Base-by-base conservation (phyloP, 2,888 invertebrate genomes). In the Xestobium rufovillosum region DNA sequence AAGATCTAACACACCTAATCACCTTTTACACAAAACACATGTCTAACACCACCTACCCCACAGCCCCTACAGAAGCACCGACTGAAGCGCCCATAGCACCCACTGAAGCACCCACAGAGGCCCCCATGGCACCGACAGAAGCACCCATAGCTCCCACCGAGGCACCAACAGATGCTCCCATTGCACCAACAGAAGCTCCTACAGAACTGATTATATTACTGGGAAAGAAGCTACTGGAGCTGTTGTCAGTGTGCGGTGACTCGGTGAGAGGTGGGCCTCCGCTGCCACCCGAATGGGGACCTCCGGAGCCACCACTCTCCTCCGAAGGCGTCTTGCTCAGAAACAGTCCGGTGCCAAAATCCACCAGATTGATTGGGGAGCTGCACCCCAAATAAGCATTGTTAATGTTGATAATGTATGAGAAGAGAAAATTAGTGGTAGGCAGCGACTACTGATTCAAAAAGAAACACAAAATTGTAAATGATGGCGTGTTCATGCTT, bases 301-400 rank as follows among this genome's bases (percentile, higher is more conserved):
- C 67, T 55, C 71, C 69, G 50, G 67, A 65, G 53, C 75, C 75
- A 65, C 83, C 83, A 67, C 79, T 78, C 72, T 88, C 88, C 73
- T 89, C 89, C 66, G 87, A 87, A 63, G 88, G 88, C 60, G 88
- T 89, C 75, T 88, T 88, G 76, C 83, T 86, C 68, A 80, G 75
- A 76, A 92, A 90, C 68, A 91, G 77, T 69, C 91, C 91, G 61
- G 89, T 86, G 69, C 92, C 89, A 72, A 94, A 87, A 78, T 92
- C 92, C 69, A 91, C 91, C 76, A 94, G 78, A 76, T 88, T 88
- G 73, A 89, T 88, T 63, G 89, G 89, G 62, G 89, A 89, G 72
- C 88, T 88, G 66, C 59, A 61, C 46, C 53, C 47, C 42, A 37
- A 49, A 31, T 37, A 42, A 41, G 45, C 34, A 36, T 36, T 63